A percentile compares a stretch with the other conserved stretches of the same genome.
phyloP scores from a whole-genome alignment of 2,888 invertebrate genomes.

The Kuschelorhynchus macadamiae region DNA sequence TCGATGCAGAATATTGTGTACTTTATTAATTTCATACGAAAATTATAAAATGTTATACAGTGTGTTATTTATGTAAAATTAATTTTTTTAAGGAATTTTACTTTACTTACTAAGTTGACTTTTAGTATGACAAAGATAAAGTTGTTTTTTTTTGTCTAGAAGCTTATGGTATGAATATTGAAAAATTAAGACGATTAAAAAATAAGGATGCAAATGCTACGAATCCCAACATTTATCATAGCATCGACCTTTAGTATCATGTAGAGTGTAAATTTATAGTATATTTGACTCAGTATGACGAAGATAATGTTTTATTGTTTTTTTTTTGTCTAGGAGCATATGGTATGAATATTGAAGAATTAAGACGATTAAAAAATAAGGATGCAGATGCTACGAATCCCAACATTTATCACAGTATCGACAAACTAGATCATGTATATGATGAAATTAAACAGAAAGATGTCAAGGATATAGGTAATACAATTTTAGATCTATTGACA shows the following conservation, averaged over 20 bases:
- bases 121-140: no score
- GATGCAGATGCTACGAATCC: conserved; percentile 91
- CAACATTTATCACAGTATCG: conserved; percentile 86
- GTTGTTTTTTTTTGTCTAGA: conserved; percentile 60
- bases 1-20: no score
- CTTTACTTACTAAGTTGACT: no score
- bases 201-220: conserved; percentile 88
- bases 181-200: conserved; percentile 81
- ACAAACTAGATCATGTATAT: conserved; percentile 87
- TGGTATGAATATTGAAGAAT: conserved; percentile 74
- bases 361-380: conserved; percentile 82
- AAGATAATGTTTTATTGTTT: no score
- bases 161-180: conserved; percentile 71
- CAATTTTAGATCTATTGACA: conserved; percentile 6
- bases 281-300: no score
- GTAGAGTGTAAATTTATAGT: no score
- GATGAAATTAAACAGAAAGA: conserved; percentile 92
- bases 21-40: no score
- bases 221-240: conserved; percentile 90
- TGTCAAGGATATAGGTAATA: conserved; percentile 75
- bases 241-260: no score
- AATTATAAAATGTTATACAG: no score
- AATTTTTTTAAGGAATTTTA: no score
- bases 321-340: conserved; percentile 65
- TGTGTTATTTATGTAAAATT: no score